These are phyloP conservation scores for Crossaster papposus DNA, from an alignment of 53 echinoderm and acorn worm species.

Conservation along the genomic window DNA sequence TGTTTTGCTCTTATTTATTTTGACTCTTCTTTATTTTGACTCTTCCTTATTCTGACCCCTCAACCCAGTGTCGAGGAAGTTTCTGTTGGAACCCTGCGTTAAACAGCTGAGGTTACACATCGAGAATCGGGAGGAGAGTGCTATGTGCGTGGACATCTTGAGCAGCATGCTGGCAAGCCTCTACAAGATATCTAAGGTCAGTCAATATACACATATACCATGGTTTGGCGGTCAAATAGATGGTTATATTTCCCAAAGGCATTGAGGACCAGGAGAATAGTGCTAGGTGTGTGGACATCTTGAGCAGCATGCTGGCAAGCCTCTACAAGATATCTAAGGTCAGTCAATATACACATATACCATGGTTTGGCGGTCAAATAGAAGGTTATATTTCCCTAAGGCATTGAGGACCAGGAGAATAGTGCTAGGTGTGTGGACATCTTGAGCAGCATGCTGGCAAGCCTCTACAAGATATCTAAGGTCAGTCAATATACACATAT, in stretches of 20 bases:
- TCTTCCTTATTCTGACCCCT: neutral
- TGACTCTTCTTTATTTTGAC: neutral
- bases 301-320: constrained; percentile 65
- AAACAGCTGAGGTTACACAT: constrained; percentile 75
- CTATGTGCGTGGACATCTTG: constrained; percentile 64
- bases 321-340: constrained; percentile 72
- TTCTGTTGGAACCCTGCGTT: constrained; percentile 69
- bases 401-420: too few relatives aligned
- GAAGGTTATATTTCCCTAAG: too few relatives aligned
- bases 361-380: too few relatives aligned
- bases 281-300: constrained; percentile 62
- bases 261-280: constrained; percentile 49
- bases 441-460: constrained; percentile 64
- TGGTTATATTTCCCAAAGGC: neutral
- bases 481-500: too few relatives aligned
- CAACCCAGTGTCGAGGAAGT: constrained; percentile 63
- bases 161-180: constrained; percentile 66
- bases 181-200: constrained; percentile 70
- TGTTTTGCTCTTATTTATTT: neutral
- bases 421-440: constrained; percentile 65
- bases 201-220: neutral
- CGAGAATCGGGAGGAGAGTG: constrained; percentile 36
- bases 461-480: constrained; percentile 55
- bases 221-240: neutral
- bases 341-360: neutral